Percentiles rank a stretch among this genome's conserved stretches.
Evolutionary conservation across 2,888 invertebrate species (phyloP).

Genomic region (Drosophila longiperda): DNA sequence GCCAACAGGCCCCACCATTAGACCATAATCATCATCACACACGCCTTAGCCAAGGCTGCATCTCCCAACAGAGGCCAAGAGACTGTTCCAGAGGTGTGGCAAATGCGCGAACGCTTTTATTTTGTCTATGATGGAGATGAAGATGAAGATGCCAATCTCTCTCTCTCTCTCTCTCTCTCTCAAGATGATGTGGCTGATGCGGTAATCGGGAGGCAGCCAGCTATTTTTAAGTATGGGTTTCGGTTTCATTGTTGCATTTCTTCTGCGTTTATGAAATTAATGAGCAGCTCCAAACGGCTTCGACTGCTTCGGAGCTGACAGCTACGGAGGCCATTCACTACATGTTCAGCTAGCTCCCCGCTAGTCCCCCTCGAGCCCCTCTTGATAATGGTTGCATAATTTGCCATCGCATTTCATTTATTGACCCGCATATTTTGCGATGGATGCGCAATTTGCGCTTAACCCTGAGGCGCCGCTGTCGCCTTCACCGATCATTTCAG

Average conservation of each 20-base stretch:
- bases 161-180: slow-evolving; percentile 1
- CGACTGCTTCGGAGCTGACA: slow-evolving; percentile 14
- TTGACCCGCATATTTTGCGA: slow-evolving; percentile 74
- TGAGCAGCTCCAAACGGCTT: slow-evolving; percentile 63
- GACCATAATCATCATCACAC: slow-evolving; percentile 79
- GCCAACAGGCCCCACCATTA: slow-evolving; percentile 79
- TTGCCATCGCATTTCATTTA: slow-evolving; percentile 63
- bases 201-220: slow-evolving; percentile 29
- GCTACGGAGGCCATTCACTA: slow-evolving; percentile 30
- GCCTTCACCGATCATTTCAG: slow-evolving; percentile 37
- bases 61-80: slow-evolving; percentile 18
- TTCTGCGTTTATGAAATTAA: slow-evolving; percentile 79
- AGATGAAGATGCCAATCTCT: slow-evolving; percentile 10
- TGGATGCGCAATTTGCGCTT: slow-evolving; percentile 62
- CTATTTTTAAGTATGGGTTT: slow-evolving; percentile 80
- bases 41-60: slow-evolving; percentile 74
- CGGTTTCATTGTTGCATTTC: slow-evolving; percentile 81
- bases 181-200: slow-evolving; percentile 18
- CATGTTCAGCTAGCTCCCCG: background rate
- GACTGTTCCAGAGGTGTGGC: slow-evolving; percentile 51
- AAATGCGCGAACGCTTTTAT: slow-evolving; percentile 58
- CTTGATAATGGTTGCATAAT: slow-evolving; percentile 65
- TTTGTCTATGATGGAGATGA: slow-evolving; percentile 56
- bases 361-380: background rate
- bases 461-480: slow-evolving; percentile 63